phyloP scores from a whole-genome alignment of 2,888 invertebrate genomes.

The Pristionchus entomophagus region DNA sequence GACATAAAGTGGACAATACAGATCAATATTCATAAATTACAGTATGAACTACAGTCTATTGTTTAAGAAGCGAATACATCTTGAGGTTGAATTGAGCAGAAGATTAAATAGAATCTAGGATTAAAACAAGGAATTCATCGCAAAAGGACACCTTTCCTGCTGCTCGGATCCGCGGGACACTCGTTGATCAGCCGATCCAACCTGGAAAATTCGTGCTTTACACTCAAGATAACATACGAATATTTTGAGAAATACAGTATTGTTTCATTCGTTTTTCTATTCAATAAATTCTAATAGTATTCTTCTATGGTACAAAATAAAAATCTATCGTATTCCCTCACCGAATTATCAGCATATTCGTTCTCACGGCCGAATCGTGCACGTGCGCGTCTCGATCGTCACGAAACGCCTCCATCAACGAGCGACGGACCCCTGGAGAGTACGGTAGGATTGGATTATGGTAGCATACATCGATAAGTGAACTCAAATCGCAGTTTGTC shows the following conservation, averaged over 20 bases:
- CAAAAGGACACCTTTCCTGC: constrained; percentile 44
- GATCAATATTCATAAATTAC: no score
- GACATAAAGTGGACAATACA: no score
- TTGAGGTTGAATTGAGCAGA: no score
- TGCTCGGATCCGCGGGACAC: constrained; percentile 39
- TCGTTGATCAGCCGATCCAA: constrained; percentile 48
- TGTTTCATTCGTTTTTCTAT: no score
- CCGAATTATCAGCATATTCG: constrained; percentile 45
- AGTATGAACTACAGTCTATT: no score
- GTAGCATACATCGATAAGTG: background rate
- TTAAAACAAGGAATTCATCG: no score
- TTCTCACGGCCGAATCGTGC: background rate
- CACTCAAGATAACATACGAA: background rate
- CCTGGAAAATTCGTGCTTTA: background rate
- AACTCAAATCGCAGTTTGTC: no score
- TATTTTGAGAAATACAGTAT: background rate
- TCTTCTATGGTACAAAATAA: no score
- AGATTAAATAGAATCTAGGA: no score
- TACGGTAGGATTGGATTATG: background rate
- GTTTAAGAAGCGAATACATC: no score
- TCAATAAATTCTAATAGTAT: no score
- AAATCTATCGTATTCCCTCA: background rate
- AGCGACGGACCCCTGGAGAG: constrained; percentile 35
- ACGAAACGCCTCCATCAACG: constrained; percentile 33
- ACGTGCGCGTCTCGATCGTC: constrained; percentile 29